A percentile compares a stretch with the other conserved stretches of the same genome.
These are phyloP conservation scores for Germaria angustata DNA, from an alignment of 2,888 invertebrate genomes.

Conservation along the genomic window DNA sequence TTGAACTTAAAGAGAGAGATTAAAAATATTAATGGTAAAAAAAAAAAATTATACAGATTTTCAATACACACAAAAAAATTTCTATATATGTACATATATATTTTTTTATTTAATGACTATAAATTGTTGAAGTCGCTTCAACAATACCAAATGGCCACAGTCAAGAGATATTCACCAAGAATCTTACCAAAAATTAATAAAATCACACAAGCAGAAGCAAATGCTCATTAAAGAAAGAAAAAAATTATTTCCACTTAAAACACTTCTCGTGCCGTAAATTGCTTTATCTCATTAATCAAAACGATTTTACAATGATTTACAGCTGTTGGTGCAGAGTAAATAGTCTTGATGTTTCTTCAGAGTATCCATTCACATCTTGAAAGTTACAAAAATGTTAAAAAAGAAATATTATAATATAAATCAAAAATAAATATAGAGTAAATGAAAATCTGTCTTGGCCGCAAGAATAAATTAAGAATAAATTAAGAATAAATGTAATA, in stretches of 20 bases:
- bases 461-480: background rate
- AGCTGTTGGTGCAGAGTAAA: background rate
- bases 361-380: background rate
- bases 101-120: too few relatives aligned
- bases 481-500: background rate
- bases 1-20: too few relatives aligned
- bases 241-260: background rate
- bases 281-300: conserved; percentile 24
- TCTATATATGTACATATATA: too few relatives aligned
- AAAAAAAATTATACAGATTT: too few relatives aligned
- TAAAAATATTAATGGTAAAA: too few relatives aligned
- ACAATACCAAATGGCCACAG: too few relatives aligned
- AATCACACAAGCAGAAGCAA: too few relatives aligned
- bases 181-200: too few relatives aligned
- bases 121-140: too few relatives aligned
- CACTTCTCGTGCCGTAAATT: background rate
- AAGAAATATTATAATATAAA: conserved; percentile 3
- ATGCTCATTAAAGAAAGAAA: background rate
- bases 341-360: background rate
- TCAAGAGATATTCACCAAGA: too few relatives aligned
- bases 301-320: conserved; percentile 24
- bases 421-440: conserved; percentile 2
- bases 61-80: too few relatives aligned
- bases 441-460: background rate
- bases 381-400: background rate